These are phyloP conservation scores for Chironomus tepperi DNA, from an alignment of 1,140 invertebrate species.

Conservation along the genomic window DNA sequence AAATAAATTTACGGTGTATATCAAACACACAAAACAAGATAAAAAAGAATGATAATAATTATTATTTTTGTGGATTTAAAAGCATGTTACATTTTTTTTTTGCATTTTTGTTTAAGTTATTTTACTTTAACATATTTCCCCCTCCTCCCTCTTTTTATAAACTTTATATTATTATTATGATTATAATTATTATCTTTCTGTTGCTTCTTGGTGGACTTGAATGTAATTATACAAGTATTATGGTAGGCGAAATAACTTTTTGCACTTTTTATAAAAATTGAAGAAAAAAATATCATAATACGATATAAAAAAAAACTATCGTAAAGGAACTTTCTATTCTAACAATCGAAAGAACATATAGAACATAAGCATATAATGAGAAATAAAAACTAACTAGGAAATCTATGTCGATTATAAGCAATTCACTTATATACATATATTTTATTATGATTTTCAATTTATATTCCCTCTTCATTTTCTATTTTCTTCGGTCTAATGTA, in stretches of 20 bases:
- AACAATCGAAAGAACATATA: slow-evolving; percentile 1
- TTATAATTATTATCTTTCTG: not conserved
- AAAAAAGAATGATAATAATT: not conserved
- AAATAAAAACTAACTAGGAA: slow-evolving; percentile 3
- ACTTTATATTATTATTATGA: too few species aligned
- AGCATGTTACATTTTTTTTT: not conserved
- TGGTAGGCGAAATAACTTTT: not conserved
- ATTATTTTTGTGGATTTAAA: not conserved
- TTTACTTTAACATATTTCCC: not conserved
- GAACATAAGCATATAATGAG: slow-evolving; percentile 4
- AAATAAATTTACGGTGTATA: slow-evolving; percentile 5
- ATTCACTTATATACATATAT: too few species aligned
- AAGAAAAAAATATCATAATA: not conserved
- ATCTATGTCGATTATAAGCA: not conserved
- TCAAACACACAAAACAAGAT: too few species aligned
- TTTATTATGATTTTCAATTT: not conserved
- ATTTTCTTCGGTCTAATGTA: not conserved
- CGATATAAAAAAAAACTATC: not conserved
- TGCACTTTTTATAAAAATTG: not conserved
- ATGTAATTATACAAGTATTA: slow-evolving; percentile 3
- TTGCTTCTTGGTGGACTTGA: slow-evolving; percentile 1
- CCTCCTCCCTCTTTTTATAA: too few species aligned
- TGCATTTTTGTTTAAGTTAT: slow-evolving; percentile 6
- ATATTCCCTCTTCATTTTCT: not conserved
- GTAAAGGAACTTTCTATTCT: not conserved